Percentiles rank a stretch among this genome's conserved stretches.
These are phyloP conservation scores for Kuschelorhynchus macadamiae DNA, from an alignment of 2,888 invertebrate genomes.

Conservation along the genomic window DNA sequence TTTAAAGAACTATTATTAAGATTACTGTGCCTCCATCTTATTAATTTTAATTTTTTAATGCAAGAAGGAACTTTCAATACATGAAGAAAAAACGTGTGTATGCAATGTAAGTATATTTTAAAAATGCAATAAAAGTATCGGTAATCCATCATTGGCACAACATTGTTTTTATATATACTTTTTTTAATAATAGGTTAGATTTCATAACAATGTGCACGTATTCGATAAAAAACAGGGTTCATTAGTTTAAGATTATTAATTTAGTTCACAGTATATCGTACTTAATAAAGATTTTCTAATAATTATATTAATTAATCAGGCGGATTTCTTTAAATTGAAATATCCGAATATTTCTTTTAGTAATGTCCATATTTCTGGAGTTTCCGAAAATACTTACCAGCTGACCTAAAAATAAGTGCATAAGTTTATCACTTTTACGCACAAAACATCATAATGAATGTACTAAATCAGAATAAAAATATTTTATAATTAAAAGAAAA, in stretches of 20 bases:
- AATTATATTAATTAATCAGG: background rate
- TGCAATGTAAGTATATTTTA: background rate
- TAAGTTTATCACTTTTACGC: too few species aligned
- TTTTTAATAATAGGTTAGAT: background rate
- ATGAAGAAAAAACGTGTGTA: background rate
- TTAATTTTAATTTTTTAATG: conserved; percentile 22
- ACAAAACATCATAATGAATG: too few species aligned
- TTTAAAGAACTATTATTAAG: conserved; percentile 23
- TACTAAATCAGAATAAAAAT: too few species aligned
- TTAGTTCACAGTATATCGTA: background rate
- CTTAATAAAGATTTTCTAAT: background rate
- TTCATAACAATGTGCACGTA: background rate
- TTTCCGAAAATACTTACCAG: too few species aligned
- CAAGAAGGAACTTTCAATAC: too few species aligned
- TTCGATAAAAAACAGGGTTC: background rate
- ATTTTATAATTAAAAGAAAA: too few species aligned
- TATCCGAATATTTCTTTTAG: background rate
- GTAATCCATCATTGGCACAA: background rate
- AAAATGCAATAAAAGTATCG: conserved; percentile 25
- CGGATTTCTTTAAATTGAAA: background rate
- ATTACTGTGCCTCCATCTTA: conserved; percentile 29
- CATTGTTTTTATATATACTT: background rate
- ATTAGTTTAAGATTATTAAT: background rate
- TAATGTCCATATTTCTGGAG: too few species aligned
- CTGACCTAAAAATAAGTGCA: too few species aligned